A percentile compares a stretch with the other conserved stretches of the same genome.
phyloP scores from a whole-genome alignment of 2,113 vertebrate genomes.

The Colaptes auratus region DNA sequence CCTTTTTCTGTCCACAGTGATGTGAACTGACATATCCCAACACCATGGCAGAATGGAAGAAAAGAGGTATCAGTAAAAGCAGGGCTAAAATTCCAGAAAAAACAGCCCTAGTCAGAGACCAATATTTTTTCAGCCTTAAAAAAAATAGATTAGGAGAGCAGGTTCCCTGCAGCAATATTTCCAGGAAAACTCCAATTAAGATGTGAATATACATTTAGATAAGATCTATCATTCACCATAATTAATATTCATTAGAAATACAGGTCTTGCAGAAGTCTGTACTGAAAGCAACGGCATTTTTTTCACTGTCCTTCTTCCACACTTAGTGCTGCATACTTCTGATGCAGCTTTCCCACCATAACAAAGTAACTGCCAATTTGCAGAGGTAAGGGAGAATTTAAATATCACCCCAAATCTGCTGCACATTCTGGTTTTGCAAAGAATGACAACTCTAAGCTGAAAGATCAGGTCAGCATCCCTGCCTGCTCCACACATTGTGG shows the following conservation, averaged over 20 bases:
- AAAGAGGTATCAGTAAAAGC: background rate
- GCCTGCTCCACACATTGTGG: background rate
- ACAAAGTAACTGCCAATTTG: background rate
- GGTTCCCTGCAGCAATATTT: background rate
- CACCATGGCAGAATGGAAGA: background rate
- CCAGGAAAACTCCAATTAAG: background rate
- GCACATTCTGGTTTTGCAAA: background rate
- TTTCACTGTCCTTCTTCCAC: background rate
- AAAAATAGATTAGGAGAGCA: background rate
- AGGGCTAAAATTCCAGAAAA: background rate
- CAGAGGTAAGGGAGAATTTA: background rate
- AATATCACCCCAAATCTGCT: background rate
- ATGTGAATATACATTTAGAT: background rate
- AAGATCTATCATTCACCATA: background rate
- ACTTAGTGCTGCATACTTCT: background rate
- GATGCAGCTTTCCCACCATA: background rate
- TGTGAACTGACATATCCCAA: background rate
- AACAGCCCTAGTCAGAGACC: background rate
- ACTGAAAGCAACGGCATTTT: background rate
- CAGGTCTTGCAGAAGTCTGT: background rate
- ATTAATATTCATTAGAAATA: background rate
- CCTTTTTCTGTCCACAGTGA: background rate
- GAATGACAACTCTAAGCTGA: background rate
- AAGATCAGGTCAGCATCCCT: background rate
- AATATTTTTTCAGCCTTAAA: background rate